These are phyloP conservation scores for Chelon labrosus DNA, from an alignment of 2,797 vertebrate species.

Conservation along the genomic window DNA sequence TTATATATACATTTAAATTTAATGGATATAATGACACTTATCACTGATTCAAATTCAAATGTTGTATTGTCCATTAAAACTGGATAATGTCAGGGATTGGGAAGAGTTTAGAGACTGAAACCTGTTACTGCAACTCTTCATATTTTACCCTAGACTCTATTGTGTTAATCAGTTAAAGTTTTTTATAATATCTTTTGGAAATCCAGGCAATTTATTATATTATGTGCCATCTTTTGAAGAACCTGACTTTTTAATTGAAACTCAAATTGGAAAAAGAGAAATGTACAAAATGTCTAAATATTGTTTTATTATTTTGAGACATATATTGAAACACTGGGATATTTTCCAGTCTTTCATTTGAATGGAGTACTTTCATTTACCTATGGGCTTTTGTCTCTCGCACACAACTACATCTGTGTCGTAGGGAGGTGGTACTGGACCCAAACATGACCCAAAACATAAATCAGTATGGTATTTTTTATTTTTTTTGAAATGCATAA, in stretches of 20 bases:
- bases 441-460: too few species aligned
- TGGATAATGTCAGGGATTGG: background rate
- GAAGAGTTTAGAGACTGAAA: background rate
- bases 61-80: background rate
- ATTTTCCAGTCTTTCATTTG: background rate
- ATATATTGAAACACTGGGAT: too few species aligned
- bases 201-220: background rate
- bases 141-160: background rate
- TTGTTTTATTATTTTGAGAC: too few species aligned
- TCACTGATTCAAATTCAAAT: background rate
- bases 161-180: background rate
- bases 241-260: too few species aligned
- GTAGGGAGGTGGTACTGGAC: too few species aligned
- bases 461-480: too few species aligned
- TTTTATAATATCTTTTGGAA: background rate
- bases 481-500: too few species aligned
- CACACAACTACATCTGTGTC: too few species aligned
- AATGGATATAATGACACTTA: background rate
- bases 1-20: background rate
- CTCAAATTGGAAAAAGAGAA: background rate
- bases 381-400: background rate
- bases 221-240: background rate
- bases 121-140: background rate
- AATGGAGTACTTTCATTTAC: background rate
- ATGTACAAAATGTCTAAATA: background rate